phyloP scores from a whole-genome alignment of 2,797 vertebrate species.

The Triplophysa bombifrons region DNA sequence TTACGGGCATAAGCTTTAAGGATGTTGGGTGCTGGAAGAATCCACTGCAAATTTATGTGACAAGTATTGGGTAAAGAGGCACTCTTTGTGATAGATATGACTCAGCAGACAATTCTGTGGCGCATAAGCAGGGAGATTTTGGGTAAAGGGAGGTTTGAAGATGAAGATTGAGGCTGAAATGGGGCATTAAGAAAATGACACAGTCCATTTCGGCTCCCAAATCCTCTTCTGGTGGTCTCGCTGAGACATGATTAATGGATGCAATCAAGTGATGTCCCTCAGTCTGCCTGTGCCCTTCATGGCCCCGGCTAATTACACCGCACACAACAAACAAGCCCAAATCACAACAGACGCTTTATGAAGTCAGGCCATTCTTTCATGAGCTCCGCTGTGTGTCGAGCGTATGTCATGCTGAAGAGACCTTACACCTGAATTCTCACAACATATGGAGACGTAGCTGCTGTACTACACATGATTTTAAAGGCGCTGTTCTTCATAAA shows the following conservation, averaged over 20 bases:
- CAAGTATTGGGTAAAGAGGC: slow-evolving; percentile 26
- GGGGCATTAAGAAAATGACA: slow-evolving; percentile 67
- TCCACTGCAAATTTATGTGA: slow-evolving; percentile 8
- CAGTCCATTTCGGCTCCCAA: slow-evolving; percentile 62
- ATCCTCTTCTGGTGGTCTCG: slow-evolving; percentile 60
- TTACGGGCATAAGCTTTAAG: slow-evolving; percentile 10
- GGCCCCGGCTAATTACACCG: slow-evolving; percentile 66
- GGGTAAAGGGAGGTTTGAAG: slow-evolving; percentile 60
- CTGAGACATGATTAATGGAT: slow-evolving; percentile 73
- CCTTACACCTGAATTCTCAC: neutral
- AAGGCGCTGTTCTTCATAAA: too few species aligned
- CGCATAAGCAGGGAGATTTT: slow-evolving; percentile 51
- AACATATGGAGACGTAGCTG: neutral
- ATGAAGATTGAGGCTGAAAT: slow-evolving; percentile 69
- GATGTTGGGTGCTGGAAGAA: slow-evolving; percentile 1
- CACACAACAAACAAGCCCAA: slow-evolving; percentile 66
- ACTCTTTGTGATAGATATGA: slow-evolving; percentile 45
- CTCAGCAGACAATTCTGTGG: slow-evolving; percentile 56
- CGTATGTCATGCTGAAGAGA: slow-evolving; percentile 22
- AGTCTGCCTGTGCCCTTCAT: slow-evolving; percentile 64
- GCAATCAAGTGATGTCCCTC: slow-evolving; percentile 73
- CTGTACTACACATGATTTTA: neutral
- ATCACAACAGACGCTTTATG: slow-evolving; percentile 66
- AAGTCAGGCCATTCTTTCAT: slow-evolving; percentile 40
- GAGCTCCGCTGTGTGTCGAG: slow-evolving; percentile 31